Evolutionary conservation across 2,113 vertebrate species (phyloP), one percentile per base, ranked within the genome.

Genomic region (Pagrus major): DNA sequence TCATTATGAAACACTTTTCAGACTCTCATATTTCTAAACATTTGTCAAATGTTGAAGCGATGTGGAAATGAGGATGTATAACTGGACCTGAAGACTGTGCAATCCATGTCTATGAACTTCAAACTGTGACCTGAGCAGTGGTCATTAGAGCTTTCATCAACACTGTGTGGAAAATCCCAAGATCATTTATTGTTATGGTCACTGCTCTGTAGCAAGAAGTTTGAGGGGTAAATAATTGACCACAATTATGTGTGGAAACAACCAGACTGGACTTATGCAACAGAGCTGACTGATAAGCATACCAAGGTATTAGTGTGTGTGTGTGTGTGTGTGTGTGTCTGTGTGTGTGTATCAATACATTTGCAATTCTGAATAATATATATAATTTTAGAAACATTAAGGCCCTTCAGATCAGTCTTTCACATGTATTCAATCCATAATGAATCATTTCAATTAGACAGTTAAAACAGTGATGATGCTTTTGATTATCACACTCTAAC

Each of bases 151-250:
- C 31, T 21, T 70, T 27, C 47, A 35, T 59, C 65, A 49, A 41
- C n/a, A 39, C 14, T 9, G 37, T 1, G 21, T 59, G 67, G 68
- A 72, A 59, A 71, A 54, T 52, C 9, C 6, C 60, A 66, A 23
- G 44, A 54, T 29, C 37, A 60, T 46, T 25, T 5, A 23, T 2
- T 60, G 6, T 37, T 31, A 11, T n/a, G 8, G 41, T 46, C 4
- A 15, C 11, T 29, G 10, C 3, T n/a, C n/a, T 47, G 6, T 47
- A 21, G 11, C 7, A 35, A 35, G 6, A 33, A 31, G 14, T 44
- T 21, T 20, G 4, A 15, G 14, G 2, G 16, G 29, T 63, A 31
- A 73, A 69, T 74, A n/a, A 79, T 42, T 74, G 15, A 79, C 55
- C 16, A 27, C 29, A 66, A 4, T 0, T 20, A 9, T 59, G 29